Percentiles rank a stretch among this genome's conserved stretches.
Conservation (phyloP, 2,113 vertebrate genomes). For the Hystrix cristata region DNA sequence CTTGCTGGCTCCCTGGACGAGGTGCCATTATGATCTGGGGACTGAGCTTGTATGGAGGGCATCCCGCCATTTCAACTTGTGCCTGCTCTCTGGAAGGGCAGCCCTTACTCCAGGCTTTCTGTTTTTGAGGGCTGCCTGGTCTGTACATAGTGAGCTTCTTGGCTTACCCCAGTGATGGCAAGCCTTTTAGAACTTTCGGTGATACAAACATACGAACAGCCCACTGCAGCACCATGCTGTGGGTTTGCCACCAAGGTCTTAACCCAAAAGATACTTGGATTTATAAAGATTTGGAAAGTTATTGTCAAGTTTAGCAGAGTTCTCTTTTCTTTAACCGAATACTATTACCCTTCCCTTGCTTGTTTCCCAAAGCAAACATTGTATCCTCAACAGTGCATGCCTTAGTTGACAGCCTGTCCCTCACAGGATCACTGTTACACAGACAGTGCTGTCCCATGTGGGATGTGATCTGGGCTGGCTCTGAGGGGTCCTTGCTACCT, state of each 20-base stretch:
- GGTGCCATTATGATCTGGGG: neutral
- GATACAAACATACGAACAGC: neutral
- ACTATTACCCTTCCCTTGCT: neutral
- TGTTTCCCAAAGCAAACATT: constrained; percentile 12
- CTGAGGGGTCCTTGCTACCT: neutral
- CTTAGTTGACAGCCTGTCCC: neutral
- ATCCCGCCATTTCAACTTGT: too few relatives aligned
- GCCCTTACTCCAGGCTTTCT: neutral
- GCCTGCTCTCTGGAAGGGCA: neutral
- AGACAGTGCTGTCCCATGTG: neutral
- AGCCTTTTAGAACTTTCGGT: neutral
- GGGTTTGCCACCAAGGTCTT: neutral
- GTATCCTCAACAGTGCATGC: neutral
- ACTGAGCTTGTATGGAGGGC: too few relatives aligned
- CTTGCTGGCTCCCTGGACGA: too few relatives aligned
- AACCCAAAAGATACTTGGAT: neutral
- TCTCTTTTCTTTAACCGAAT: constrained; percentile 3
- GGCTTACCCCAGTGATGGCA: neutral
- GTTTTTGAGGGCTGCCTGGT: neutral
- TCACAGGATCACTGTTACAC: neutral
- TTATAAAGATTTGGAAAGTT: neutral
- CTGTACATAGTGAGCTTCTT: neutral
- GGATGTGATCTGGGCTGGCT: neutral
- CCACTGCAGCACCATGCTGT: neutral
- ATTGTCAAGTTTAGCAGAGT: neutral